phyloP scores from a whole-genome alignment of 2,888 invertebrate species.

The Ophion ventricosus region DNA sequence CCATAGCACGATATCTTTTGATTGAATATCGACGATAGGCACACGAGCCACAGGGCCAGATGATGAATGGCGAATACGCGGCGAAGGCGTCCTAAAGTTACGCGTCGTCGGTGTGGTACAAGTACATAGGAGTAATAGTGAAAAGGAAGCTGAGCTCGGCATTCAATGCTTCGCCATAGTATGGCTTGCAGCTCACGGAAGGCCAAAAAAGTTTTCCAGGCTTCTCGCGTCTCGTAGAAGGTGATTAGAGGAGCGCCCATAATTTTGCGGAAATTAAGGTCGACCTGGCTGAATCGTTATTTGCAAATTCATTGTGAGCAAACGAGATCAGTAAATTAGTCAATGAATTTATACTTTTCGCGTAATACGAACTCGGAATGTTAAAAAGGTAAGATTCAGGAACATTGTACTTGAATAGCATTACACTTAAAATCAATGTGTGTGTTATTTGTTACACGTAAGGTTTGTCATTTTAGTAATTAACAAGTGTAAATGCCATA shows the following conservation, averaged over 20 bases:
- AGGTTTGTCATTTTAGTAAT: no score
- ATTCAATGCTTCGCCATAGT: background rate
- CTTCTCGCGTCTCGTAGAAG: background rate
- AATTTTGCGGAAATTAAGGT: background rate
- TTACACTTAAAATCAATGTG: no score
- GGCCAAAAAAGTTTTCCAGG: background rate
- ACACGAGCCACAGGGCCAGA: conserved; percentile 1
- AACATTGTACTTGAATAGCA: no score
- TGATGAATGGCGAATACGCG: conserved; percentile 18
- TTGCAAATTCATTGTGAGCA: background rate
- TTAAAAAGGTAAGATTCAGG: no score
- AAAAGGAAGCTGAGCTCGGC: background rate
- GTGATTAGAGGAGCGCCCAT: background rate
- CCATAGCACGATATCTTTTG: conserved; percentile 18
- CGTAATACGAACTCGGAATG: no score
- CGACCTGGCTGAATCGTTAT: background rate
- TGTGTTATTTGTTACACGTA: no score
- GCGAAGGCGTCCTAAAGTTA: conserved; percentile 9
- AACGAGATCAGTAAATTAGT: background rate
- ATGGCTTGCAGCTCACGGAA: background rate
- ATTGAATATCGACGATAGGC: conserved; percentile 39
- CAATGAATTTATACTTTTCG: no score
- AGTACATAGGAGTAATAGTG: background rate
- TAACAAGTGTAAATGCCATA: no score
- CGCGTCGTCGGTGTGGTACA: background rate